Evolutionary conservation across 2,888 invertebrate species (phyloP).

Genomic region (Aporophyla lueneburgensis): DNA sequence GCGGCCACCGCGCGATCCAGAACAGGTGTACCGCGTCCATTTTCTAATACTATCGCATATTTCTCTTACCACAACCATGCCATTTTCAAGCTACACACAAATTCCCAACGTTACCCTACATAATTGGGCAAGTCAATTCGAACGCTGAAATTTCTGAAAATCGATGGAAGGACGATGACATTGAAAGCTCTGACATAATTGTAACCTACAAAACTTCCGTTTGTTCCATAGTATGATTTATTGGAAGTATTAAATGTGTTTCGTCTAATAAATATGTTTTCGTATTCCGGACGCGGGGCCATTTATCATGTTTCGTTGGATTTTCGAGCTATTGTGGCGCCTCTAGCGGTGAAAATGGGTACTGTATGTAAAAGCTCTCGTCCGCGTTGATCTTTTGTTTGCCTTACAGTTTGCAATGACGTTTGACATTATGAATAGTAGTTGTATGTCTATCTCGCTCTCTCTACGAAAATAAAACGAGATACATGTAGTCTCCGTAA

Average conservation of each 20-base stretch:
- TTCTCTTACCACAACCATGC: slow-evolving; percentile 45
- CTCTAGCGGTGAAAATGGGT: slow-evolving; percentile 71
- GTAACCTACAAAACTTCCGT: slow-evolving; percentile 49
- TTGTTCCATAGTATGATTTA: slow-evolving; percentile 53
- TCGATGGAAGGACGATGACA: slow-evolving; percentile 41
- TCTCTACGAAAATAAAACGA: slow-evolving; percentile 61
- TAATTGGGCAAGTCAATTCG: slow-evolving; percentile 4
- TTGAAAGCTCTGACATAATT: slow-evolving; percentile 48
- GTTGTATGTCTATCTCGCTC: slow-evolving; percentile 61
- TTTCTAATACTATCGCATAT: slow-evolving; percentile 61
- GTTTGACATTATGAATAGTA: slow-evolving; percentile 71
- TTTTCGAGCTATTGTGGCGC: slow-evolving; percentile 65
- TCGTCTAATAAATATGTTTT: slow-evolving; percentile 64
- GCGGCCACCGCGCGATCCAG: slow-evolving; percentile 56
- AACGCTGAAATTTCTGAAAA: slow-evolving; percentile 35
- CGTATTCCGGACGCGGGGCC: slow-evolving; percentile 44
- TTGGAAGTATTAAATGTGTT: slow-evolving; percentile 61
- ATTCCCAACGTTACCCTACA: slow-evolving; percentile 13
- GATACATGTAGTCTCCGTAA: slow-evolving; percentile 56
- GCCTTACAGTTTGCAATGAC: slow-evolving; percentile 66
- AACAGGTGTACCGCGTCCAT: slow-evolving; percentile 70
- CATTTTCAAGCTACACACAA: slow-evolving; percentile 34
- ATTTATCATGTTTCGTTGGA: slow-evolving; percentile 64
- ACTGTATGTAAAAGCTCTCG: slow-evolving; percentile 68
- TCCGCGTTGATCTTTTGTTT: slow-evolving; percentile 66